A percentile compares a stretch with the other conserved stretches of the same genome.
Evolutionary conservation across 2,797 vertebrate genomes (phyloP).

Genomic region (Lemur catta): DNA sequence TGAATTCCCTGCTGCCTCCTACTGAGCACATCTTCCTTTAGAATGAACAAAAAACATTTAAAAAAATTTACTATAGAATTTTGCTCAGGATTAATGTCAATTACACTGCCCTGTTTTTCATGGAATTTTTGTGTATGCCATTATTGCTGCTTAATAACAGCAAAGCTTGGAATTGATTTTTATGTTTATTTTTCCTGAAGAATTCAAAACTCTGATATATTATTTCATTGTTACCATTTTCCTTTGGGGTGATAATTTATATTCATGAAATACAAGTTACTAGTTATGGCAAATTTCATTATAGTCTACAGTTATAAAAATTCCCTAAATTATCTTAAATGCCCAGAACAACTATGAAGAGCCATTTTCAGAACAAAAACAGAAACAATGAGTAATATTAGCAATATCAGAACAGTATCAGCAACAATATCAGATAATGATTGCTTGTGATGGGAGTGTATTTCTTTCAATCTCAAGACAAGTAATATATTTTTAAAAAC

Average conservation of each 20-base stretch:
- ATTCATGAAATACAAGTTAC: not conserved
- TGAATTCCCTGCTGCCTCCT: not conserved
- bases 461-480: not conserved
- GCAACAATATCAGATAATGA: not conserved
- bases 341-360: not conserved
- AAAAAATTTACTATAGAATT: not conserved
- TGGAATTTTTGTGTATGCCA: not conserved
- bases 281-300: not conserved
- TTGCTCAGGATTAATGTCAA: slow-evolving; percentile 8
- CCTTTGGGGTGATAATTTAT: not conserved
- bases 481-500: not conserved
- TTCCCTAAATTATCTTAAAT: not conserved
- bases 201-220: slow-evolving; percentile 10
- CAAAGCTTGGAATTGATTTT: not conserved
- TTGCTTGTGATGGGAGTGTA: not conserved
- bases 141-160: not conserved
- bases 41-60: not conserved
- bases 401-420: not conserved
- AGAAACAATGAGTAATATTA: not conserved
- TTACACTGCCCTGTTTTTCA: not conserved
- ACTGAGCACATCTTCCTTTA: not conserved
- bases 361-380: not conserved
- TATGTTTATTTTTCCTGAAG: not conserved
- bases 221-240: not conserved
- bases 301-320: not conserved